Conservation (phyloP, 2,113 vertebrate genomes). For the Podilymbus podiceps region DNA sequence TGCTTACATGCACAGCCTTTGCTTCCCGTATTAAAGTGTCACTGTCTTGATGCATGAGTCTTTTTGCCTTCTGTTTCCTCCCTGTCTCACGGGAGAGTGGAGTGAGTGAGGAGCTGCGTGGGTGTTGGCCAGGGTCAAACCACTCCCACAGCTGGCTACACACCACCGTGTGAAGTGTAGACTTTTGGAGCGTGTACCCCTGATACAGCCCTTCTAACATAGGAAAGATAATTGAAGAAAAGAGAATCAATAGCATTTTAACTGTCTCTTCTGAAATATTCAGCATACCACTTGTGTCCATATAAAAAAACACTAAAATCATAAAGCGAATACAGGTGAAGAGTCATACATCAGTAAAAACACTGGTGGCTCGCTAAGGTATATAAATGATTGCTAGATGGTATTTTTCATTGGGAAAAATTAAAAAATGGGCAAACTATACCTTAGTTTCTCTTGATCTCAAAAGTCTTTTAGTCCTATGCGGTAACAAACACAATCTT, state of each 20-base stretch:
- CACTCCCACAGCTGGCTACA: not conserved
- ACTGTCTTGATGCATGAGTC: not conserved
- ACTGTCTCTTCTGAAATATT: not conserved
- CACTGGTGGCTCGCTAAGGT: not conserved
- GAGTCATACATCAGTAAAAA: not conserved
- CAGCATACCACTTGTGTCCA: not conserved
- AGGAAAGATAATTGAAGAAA: not conserved
- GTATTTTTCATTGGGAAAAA: not conserved
- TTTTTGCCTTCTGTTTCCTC: not conserved
- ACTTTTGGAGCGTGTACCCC: too few relatives aligned
- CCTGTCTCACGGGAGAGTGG: not conserved
- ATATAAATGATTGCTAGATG: not conserved
- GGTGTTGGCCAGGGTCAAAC: not conserved
- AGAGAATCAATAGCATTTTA: not conserved
- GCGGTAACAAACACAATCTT: not conserved
- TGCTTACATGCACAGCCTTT: not conserved
- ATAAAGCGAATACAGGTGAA: fast-evolving
- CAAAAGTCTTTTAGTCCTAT: not conserved
- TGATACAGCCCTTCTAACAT: not conserved
- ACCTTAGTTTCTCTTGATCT: not conserved
- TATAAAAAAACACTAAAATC: not conserved
- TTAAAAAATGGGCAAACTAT: not conserved
- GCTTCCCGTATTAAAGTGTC: not conserved
- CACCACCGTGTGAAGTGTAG: not conserved
- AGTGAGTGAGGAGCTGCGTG: not conserved